Evolutionary conservation across 2,797 vertebrate genomes (phyloP).

Genomic region (Kryptolebias ocellatus): DNA sequence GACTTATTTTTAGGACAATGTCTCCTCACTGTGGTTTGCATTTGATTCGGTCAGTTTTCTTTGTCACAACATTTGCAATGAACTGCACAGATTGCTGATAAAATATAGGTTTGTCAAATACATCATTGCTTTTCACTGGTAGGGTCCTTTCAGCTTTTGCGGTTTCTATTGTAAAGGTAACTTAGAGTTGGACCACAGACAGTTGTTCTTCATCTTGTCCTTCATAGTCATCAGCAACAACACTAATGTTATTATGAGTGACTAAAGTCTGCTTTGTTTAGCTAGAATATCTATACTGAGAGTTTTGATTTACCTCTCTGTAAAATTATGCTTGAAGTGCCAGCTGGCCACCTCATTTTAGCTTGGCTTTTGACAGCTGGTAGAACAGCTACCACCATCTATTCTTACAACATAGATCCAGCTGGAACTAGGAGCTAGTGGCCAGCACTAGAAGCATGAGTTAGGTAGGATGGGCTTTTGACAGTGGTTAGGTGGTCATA

Average conservation of each 20-base stretch:
- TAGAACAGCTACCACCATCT: neutral
- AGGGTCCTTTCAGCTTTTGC: neutral
- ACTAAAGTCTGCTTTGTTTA: neutral
- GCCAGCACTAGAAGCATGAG: neutral
- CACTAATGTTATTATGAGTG: neutral
- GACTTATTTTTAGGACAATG: neutral
- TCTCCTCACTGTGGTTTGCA: neutral
- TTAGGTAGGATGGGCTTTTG: neutral
- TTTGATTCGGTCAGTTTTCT: neutral
- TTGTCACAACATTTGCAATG: neutral
- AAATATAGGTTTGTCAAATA: neutral
- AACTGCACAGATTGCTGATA: neutral
- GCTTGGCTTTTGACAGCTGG: neutral
- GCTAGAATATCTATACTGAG: neutral
- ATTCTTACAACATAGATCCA: neutral
- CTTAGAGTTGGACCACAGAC: neutral
- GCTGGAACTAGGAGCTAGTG: slow-evolving; percentile 3
- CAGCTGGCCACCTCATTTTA: neutral
- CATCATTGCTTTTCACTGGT: neutral
- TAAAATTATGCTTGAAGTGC: neutral
- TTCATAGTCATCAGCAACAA: neutral
- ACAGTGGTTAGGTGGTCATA: neutral
- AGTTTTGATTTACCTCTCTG: neutral
- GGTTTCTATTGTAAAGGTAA: neutral
- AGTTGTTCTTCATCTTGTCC: neutral